A percentile compares a stretch with the other conserved stretches of the same genome.
These are phyloP conservation scores for Octomys mimax DNA, from an alignment of 2,797 vertebrate species.

Conservation along the genomic window DNA sequence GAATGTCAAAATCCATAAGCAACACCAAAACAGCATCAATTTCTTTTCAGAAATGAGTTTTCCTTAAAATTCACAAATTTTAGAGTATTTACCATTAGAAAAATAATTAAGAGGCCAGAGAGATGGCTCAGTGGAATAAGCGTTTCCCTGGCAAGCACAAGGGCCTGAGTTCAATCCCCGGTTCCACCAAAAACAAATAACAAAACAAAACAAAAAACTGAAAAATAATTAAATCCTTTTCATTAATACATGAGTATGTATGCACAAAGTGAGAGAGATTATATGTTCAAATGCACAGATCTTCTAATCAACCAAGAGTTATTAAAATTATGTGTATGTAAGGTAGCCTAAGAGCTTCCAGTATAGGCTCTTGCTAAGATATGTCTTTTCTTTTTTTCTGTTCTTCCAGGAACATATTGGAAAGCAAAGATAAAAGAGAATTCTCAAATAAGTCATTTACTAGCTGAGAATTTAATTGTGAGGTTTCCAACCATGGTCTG, in stretches of 20 bases:
- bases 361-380: conserved; percentile 73
- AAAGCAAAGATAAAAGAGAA: conserved; percentile 89
- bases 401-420: conserved; percentile 74
- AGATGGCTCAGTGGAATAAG: no score
- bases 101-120: not conserved
- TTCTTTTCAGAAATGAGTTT: conserved; percentile 46
- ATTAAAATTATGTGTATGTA: conserved; percentile 18
- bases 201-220: no score
- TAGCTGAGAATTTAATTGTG: conserved; percentile 86
- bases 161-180: no score
- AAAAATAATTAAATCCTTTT: conserved; percentile 9
- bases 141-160: no score
- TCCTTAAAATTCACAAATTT: conserved; percentile 2
- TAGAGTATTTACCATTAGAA: conserved; percentile 3
- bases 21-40: not conserved
- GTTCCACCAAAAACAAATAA: no score
- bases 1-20: conserved; percentile 2
- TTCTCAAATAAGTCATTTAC: conserved; percentile 87
- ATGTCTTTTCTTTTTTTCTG: conserved; percentile 69
- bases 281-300: not conserved
- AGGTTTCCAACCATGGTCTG: conserved; percentile 83
- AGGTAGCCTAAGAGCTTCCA: conserved; percentile 67
- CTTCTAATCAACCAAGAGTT: conserved; percentile 27
- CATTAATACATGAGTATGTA: fast-evolving
- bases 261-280: not conserved